Base-by-base conservation (phyloP, 2,113 vertebrate species). In the Vidua chalybeata region DNA sequence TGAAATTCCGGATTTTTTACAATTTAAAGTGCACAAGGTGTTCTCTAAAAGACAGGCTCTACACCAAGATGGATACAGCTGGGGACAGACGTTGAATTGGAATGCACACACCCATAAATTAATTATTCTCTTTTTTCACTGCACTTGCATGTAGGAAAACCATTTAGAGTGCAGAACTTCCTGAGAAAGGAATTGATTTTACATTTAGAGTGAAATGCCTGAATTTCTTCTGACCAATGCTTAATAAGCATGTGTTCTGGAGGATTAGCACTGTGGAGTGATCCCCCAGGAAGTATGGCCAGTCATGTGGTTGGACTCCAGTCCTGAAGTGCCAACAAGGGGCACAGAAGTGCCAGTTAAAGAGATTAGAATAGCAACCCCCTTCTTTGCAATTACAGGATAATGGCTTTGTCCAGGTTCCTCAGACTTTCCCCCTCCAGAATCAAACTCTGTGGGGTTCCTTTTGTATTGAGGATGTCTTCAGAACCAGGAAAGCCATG, bases 181-280 rank as follows among this genome's bases (percentile, higher is more conserved):
- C 39, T 49, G 48, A 76, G 51, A 58, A 62, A 58, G 31, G 30
- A 46, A 7, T 13, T 19, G 20, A 74, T 68, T 78, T 84, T 75
- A 28, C 26, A n/a, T 48, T 74, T 79, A 59, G 49, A 64, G 62
- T 62, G 23, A 73, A 73, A 78, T 37, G 61, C 45, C 43, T 85
- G 75, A 68, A 46, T 90, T 94, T 83, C 39, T 84, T 51, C 31
- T 80, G 49, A 24, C 48, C 24, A 37, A 3, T 41, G 55, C 45
- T 74, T 91, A 88, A 72, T 20, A 63, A 91, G 62, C 30, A 5
- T 72, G 83, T 82, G 68, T 43, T 76, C 46, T 69, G 73, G 31
- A 43, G 71, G 91, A 96, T 97, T 97, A 97, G 78, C 37, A 14
- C 43, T 22, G 37, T 5, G 3, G 62, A 93, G 93, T 4, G 31